Evolutionary conservation across 1,140 invertebrate species (phyloP), one percentile per base, ranked within the genome.

Genomic region (Druon quercuslanigerum): DNA sequence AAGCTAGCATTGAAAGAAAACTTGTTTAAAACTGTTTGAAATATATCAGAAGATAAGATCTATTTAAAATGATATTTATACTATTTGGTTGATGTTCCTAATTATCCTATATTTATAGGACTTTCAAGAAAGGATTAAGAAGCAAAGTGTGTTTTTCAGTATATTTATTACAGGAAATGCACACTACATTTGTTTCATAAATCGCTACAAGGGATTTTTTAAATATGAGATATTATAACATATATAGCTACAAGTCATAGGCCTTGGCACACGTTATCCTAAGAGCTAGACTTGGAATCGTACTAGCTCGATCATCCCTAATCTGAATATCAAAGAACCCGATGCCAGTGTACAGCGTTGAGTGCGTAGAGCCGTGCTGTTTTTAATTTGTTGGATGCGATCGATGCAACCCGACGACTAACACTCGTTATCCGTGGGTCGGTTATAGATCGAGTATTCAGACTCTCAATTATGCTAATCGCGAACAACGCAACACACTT

Each of bases 301-400:
- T 60, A 20, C 57, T 20, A 60, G 57, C 57, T 60, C 25, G 79
- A 72, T 79, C 71, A 80, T 80, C 72, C 75, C 71, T 79, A 77
- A 83, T 83, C 82, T 83, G 77, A 83, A 83, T 83, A 81, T 83
- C 82, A 83, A 83, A 83, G 82, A 78, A 74, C 77, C 82, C 82
- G 82, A 81, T 75, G 78, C 76, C 82, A 78, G 79, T 83, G 82
- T 81, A 77, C 77, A 79, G 77, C 74, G 78, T 78, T 72, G 77
- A 75, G 75, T 76, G 82, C 74, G 79, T 78, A 76, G 75, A 83
- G 82, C 76, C 75, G 72, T 78, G 72, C 78, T 79, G 79, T 81
- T 83, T 83, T 83, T 83, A 83, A 83, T 83, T 81, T 77, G 79
- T 73, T 80, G 76, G 73, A 71, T 75, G 73, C 77, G 80, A 79